Conservation (phyloP, 2,113 vertebrate species). For the Nycticryphes semicollaris region DNA sequence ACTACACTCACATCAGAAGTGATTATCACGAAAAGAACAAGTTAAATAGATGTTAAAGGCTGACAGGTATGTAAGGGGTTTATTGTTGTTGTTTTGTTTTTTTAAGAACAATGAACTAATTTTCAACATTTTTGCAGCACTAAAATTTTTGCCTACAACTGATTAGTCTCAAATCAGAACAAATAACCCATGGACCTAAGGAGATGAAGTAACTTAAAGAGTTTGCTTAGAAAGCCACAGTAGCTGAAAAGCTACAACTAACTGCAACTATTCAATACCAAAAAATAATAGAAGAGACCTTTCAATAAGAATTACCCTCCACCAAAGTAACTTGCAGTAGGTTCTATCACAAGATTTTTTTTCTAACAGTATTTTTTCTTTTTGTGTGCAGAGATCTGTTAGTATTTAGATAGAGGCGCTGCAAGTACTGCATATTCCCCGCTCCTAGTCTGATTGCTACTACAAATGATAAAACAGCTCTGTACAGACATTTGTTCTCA, state of each 20-base stretch:
- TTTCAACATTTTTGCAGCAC: not conserved
- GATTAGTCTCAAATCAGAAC: not conserved
- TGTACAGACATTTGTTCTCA: not conserved
- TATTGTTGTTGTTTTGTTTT: not conserved
- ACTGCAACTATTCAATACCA: not conserved
- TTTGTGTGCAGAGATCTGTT: not conserved
- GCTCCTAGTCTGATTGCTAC: not conserved
- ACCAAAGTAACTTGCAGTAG: not conserved
- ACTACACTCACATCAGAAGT: not conserved
- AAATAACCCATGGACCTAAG: not conserved
- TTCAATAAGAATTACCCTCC: not conserved
- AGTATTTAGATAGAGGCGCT: not conserved
- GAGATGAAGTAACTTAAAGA: not conserved
- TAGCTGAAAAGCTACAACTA: no score
- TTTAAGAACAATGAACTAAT: not conserved
- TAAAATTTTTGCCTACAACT: not conserved
- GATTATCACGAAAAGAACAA: not conserved
- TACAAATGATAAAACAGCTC: not conserved
- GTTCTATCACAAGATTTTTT: not conserved
- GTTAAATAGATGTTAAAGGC: not conserved
- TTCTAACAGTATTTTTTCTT: not conserved
- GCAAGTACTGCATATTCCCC: not conserved
- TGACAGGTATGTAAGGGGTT: fast-evolving
- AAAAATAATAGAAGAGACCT: not conserved
- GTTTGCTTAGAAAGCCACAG: not conserved